Percentiles rank a stretch among this genome's conserved stretches.
Evolutionary conservation across 2,797 vertebrate species (phyloP).

Genomic region (Typhlichthys subterraneus): DNA sequence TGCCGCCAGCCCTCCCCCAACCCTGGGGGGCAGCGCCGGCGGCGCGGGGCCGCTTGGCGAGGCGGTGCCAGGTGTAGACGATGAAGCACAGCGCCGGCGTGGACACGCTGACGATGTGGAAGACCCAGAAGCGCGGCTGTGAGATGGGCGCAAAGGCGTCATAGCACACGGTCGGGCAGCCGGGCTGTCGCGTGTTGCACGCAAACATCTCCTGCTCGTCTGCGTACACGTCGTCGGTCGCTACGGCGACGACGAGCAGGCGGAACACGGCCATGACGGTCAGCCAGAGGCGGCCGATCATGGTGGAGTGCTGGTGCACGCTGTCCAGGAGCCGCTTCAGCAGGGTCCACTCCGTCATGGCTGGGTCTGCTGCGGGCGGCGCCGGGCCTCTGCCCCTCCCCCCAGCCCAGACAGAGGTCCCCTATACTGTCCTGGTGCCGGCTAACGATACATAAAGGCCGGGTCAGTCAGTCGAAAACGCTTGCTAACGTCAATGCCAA

Average conservation of each 20-base stretch:
- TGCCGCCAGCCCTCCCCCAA: conserved; percentile 22
- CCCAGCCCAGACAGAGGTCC: background rate
- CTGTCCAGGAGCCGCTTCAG: conserved; percentile 94
- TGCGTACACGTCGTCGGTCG: conserved; percentile 92
- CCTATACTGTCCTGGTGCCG: background rate
- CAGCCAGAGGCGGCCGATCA: conserved; percentile 96
- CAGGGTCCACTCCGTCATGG: conserved; percentile 90
- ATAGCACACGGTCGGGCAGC: conserved; percentile 93
- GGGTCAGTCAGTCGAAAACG: no score
- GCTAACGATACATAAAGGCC: background rate
- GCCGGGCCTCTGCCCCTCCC: conserved; percentile 41
- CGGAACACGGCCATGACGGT: conserved; percentile 93
- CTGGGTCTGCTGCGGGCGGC: conserved; percentile 45
- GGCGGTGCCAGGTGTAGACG: conserved; percentile 92
- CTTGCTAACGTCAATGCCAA: no score
- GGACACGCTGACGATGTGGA: conserved; percentile 93
- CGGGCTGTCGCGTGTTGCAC: conserved; percentile 93
- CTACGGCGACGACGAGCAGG: conserved; percentile 91
- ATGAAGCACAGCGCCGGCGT: conserved; percentile 92
- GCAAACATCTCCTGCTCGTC: conserved; percentile 96
- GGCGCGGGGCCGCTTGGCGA: conserved; percentile 78
- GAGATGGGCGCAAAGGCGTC: conserved; percentile 94
- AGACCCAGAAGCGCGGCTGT: conserved; percentile 95
- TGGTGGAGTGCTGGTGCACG: conserved; percentile 97
- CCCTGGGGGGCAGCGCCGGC: conserved; percentile 31